Evolutionary conservation across 2,888 invertebrate species (phyloP).

Genomic region (Sisyra terminalis): DNA sequence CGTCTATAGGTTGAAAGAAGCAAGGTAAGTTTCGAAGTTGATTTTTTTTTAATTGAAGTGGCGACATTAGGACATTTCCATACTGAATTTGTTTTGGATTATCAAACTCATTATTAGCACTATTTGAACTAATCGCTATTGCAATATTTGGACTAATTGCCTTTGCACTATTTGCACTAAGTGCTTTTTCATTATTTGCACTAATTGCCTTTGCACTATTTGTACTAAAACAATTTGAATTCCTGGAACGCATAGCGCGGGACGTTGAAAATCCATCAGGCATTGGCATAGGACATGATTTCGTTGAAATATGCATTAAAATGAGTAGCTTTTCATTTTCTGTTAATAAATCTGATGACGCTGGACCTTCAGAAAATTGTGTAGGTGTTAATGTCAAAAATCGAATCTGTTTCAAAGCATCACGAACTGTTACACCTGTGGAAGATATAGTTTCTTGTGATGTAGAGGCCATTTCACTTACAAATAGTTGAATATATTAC

Average conservation of each 20-base stretch:
- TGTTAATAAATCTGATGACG: conserved; percentile 51
- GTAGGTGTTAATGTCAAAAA: conserved; percentile 65
- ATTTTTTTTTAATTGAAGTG: background rate
- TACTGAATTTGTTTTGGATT: background rate
- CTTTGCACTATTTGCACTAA: too few relatives aligned
- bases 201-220: too few relatives aligned
- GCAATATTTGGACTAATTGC: too few relatives aligned
- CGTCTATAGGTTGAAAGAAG: too few relatives aligned
- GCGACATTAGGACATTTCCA: background rate
- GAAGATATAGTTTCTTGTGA: background rate
- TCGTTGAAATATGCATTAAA: conserved; percentile 66
- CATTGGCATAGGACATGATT: conserved; percentile 48
- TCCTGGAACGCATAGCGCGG: conserved; percentile 30
- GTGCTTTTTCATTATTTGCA: too few relatives aligned
- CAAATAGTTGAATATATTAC: too few relatives aligned
- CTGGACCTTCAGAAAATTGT: conserved; percentile 72
- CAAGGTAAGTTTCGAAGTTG: conserved; percentile 22
- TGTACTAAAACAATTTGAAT: too few relatives aligned
- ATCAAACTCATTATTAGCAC: background rate
- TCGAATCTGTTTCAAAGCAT: conserved; percentile 58
- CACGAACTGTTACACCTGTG: conserved; percentile 30
- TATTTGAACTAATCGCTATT: too few relatives aligned
- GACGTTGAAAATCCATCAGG: conserved; percentile 54
- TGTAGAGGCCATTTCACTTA: background rate
- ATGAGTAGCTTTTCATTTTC: conserved; percentile 67